Evolutionary conservation across 64 coral and sea anemone genomes (phyloP).

Genomic region (Montipora cactus): DNA sequence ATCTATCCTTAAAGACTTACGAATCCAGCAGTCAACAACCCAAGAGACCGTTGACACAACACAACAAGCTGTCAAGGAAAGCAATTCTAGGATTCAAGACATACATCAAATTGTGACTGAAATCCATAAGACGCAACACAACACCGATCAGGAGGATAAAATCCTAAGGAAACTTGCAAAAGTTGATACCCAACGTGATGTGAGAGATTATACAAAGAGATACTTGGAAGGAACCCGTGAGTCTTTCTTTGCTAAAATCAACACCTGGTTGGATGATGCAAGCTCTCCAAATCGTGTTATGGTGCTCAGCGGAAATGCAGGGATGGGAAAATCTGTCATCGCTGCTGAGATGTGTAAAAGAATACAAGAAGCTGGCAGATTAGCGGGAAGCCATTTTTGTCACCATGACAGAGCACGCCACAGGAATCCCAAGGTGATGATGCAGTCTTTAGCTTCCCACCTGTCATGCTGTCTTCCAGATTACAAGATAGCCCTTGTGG

Average conservation of each 20-base stretch:
- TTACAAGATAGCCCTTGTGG: slow-evolving; percentile 21
- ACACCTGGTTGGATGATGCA: neutral
- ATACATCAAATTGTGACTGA: too few species aligned
- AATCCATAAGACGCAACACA: too few species aligned
- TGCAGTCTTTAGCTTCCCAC: slow-evolving; percentile 49
- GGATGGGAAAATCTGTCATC: slow-evolving; percentile 53
- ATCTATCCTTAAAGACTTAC: too few species aligned
- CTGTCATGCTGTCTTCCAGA: slow-evolving; percentile 41
- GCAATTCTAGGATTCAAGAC: too few species aligned
- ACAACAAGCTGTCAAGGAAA: too few species aligned
- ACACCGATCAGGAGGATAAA: neutral
- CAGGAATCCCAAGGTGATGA: slow-evolving; percentile 50
- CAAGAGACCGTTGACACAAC: neutral
- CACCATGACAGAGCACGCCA: slow-evolving; percentile 42
- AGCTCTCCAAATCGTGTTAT: neutral
- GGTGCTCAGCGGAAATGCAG: slow-evolving; percentile 48
- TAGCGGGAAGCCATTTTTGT: slow-evolving; percentile 59
- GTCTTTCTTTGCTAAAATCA: neutral
- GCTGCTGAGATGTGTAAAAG: slow-evolving; percentile 16
- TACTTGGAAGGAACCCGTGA: neutral
- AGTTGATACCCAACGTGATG: neutral
- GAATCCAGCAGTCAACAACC: too few species aligned
- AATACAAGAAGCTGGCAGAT: slow-evolving; percentile 23
- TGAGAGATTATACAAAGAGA: neutral
- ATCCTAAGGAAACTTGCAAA: neutral